Evolutionary conservation across 2,888 invertebrate genomes (phyloP), one percentile per base, ranked within the genome.

Genomic region (Clostera curtula): DNA sequence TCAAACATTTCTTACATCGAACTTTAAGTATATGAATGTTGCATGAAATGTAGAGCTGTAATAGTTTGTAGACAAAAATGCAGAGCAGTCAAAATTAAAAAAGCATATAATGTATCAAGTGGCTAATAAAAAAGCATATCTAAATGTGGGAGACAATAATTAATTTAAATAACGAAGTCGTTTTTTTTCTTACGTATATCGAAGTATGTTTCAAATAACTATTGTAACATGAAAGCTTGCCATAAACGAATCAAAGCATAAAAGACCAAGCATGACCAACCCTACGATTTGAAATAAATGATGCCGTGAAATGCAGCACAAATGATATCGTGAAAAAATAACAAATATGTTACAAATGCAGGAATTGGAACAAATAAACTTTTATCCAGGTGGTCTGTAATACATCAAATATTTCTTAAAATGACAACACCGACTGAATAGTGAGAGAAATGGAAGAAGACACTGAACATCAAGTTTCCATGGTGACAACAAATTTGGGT

Each of bases 1-100:
- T n/a, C n/a, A n/a, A n/a, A n/a, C n/a, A n/a, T n/a, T n/a, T n/a
- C n/a, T n/a, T n/a, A n/a, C n/a, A n/a, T n/a, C n/a, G n/a, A n/a
- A n/a, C n/a, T n/a, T n/a, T n/a, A n/a, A n/a, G n/a, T n/a, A 33
- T 39, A 58, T 54, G 43, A 49, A 43, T 47, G 40, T 43, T 46
- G 36, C 27, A 37, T 38, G 34, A 39, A 19, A 52, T 56, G 53
- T 54, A 31, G 42, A 56, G 53, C 52, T 59, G 46, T 51, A 49
- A 59, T 44, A 62, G 52, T 60, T 58, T 49, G 59, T 67, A 70
- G 47, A 75, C 67, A 75, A 75, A 76, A 79, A 79, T 79, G 79
- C 80, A 80, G 77, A 80, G 79, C 72, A 57, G 67, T 63, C 46
- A 60, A 70, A 71, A 48, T 44, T 47, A 52, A 56, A 57, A 55